phyloP scores from a whole-genome alignment of 2,113 vertebrate species.

The Silurus asotus region DNA sequence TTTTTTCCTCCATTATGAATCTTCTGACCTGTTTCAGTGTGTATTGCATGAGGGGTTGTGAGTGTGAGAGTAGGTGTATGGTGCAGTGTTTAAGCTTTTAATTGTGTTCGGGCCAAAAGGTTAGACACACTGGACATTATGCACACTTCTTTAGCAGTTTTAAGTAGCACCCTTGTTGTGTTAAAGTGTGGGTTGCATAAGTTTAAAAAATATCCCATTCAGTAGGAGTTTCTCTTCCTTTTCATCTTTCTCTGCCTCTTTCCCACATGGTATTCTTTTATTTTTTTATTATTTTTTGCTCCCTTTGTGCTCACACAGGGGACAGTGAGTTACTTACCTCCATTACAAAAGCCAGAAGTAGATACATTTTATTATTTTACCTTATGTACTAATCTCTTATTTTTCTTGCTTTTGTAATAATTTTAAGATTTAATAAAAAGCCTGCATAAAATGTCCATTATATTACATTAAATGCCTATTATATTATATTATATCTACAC shows the following conservation, averaged over 20 bases:
- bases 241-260: neutral
- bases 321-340: slow-evolving; percentile 15
- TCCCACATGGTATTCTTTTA: neutral
- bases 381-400: slow-evolving; percentile 8
- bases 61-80: slow-evolving; percentile 4
- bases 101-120: slow-evolving; percentile 13
- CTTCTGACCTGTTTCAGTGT: slow-evolving; percentile 20
- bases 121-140: slow-evolving; percentile 28
- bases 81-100: slow-evolving; percentile 7
- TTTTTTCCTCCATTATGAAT: neutral
- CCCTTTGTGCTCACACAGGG: slow-evolving; percentile 16
- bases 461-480: slow-evolving; percentile 59
- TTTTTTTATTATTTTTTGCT: neutral
- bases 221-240: neutral
- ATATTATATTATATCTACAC: too few relatives aligned
- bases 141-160: slow-evolving; percentile 22
- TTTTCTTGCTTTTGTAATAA: slow-evolving; percentile 11
- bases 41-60: neutral
- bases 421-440: slow-evolving; percentile 46
- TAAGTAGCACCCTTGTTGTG: slow-evolving; percentile 12
- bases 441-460: slow-evolving; percentile 47
- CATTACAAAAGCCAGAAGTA: slow-evolving; percentile 14
- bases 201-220: slow-evolving; percentile 18
- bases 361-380: slow-evolving; percentile 8
- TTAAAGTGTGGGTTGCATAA: slow-evolving; percentile 16